Evolutionary conservation across 2,888 invertebrate species (phyloP).

Genomic region (Agriotes lineatus): DNA sequence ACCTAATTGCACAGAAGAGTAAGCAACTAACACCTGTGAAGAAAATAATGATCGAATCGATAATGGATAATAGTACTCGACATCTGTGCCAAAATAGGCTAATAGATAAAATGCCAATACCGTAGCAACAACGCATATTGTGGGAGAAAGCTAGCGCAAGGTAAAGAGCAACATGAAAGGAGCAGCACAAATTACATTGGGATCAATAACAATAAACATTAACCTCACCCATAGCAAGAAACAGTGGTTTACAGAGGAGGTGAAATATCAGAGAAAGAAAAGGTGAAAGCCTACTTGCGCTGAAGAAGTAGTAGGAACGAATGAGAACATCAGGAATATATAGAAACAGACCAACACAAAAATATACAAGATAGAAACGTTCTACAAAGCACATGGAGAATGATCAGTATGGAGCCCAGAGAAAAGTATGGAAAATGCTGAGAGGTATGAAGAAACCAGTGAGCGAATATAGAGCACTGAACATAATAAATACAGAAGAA

Average conservation of each 20-base stretch:
- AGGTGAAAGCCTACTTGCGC: neutral
- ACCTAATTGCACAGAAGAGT: neutral
- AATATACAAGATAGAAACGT: neutral
- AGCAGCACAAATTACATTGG: neutral
- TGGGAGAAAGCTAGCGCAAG: neutral
- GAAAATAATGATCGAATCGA: too few relatives aligned
- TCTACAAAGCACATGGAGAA: too few relatives aligned
- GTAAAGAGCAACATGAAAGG: neutral
- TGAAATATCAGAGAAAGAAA: neutral
- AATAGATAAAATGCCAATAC: neutral
- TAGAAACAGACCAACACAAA: neutral
- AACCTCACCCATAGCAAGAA: neutral
- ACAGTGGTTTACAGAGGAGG: neutral
- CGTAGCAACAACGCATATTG: neutral
- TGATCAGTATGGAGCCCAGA: neutral
- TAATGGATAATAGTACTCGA: too few relatives aligned
- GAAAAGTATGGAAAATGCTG: neutral
- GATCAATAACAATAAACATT: neutral
- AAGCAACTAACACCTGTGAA: neutral
- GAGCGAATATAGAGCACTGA: neutral
- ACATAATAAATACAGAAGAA: neutral
- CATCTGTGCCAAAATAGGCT: too few relatives aligned
- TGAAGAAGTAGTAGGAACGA: neutral
- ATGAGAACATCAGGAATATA: neutral
- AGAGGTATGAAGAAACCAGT: neutral